These are phyloP conservation scores for Spilogale gracilis DNA, from an alignment of 2,113 vertebrate genomes.

Conservation along the genomic window DNA sequence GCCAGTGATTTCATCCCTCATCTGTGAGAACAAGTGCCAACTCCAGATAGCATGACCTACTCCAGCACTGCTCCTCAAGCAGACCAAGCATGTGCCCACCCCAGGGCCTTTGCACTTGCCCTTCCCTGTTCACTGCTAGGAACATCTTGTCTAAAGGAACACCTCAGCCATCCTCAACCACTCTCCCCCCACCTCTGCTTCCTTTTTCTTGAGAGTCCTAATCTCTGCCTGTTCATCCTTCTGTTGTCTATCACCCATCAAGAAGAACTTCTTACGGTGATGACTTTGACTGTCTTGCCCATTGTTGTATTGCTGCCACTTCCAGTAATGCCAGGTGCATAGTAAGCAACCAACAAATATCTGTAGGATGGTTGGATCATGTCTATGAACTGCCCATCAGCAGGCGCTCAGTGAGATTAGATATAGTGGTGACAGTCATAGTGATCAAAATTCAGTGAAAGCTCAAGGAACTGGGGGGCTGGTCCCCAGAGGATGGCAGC, in stretches of 20 bases:
- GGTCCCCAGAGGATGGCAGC: background rate
- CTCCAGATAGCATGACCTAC: background rate
- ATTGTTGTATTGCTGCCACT: background rate
- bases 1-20: background rate
- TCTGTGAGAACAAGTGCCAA: background rate
- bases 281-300: background rate
- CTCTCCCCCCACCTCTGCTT: background rate
- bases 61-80: background rate
- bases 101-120: background rate
- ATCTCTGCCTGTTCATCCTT: background rate
- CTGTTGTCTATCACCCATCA: background rate
- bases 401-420: background rate
- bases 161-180: background rate
- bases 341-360: background rate
- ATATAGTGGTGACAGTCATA: accelerated
- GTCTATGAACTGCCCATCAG: no score
- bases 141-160: background rate
- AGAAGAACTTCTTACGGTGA: background rate
- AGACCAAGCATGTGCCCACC: background rate
- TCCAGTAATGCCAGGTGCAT: background rate
- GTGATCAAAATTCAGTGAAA: background rate
- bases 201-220: background rate
- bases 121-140: no score
- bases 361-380: background rate
- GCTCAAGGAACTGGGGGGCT: background rate